Conservation (phyloP, 2,113 vertebrate genomes). For the Prunella fulvescens region DNA sequence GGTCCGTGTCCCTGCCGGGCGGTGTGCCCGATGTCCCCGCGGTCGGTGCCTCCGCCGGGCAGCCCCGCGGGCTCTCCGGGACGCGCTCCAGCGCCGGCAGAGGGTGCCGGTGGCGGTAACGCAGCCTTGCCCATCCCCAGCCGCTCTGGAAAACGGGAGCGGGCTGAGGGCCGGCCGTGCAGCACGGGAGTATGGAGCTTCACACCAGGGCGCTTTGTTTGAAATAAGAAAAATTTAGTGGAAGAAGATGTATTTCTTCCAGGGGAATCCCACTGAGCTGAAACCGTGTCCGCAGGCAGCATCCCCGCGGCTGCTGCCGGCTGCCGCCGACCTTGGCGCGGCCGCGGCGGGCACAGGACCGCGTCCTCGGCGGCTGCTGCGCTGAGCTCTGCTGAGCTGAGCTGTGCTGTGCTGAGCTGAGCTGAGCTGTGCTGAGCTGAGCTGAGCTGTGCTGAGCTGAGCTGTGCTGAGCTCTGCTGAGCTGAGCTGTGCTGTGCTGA, state of each 20-base stretch:
- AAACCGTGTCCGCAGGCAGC: background rate
- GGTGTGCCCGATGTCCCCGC: background rate
- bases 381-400: too few species aligned
- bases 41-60: too few species aligned
- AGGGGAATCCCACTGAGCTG: background rate
- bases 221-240: fast-evolving
- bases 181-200: background rate
- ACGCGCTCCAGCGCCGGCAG: background rate
- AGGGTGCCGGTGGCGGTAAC: too few species aligned
- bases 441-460: too few species aligned
- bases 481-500: background rate
- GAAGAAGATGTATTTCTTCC: background rate
- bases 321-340: background rate
- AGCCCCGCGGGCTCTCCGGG: background rate
- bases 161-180: background rate
- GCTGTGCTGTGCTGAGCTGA: background rate
- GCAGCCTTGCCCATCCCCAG: background rate
- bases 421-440: background rate
- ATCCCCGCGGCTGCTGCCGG: background rate
- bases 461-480: too few species aligned
- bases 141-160: background rate
- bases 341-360: background rate
- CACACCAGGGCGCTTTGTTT: background rate
- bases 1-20: background rate
- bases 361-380: background rate